Conservation (phyloP, 2,888 invertebrate genomes). For the Colostygia pectinataria region DNA sequence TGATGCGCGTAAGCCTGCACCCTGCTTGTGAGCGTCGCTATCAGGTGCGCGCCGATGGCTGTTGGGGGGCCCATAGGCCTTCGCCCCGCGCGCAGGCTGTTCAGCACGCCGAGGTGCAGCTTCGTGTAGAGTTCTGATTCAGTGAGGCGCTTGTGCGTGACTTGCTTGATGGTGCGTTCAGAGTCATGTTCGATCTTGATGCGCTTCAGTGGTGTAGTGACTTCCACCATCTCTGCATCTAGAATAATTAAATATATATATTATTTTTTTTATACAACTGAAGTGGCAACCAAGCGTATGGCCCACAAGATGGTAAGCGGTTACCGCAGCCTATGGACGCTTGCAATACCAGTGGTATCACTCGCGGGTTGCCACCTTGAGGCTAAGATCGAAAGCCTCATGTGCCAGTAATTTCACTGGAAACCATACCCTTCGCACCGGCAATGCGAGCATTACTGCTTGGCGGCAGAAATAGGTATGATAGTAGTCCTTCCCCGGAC, state of each 20-base stretch:
- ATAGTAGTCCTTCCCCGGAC: too few relatives aligned
- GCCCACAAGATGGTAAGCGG: too few relatives aligned
- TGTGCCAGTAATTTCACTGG: too few relatives aligned
- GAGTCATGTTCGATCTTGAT: constrained; percentile 68
- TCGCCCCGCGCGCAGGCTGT: constrained; percentile 83
- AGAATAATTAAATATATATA: constrained; percentile 19
- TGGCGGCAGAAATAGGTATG: too few relatives aligned
- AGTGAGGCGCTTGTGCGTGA: constrained; percentile 46
- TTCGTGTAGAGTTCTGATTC: constrained; percentile 83
- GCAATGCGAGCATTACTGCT: too few relatives aligned
- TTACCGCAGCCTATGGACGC: too few relatives aligned
- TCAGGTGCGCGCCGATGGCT: constrained; percentile 85
- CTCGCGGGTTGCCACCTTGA: too few relatives aligned
- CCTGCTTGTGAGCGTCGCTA: constrained; percentile 75
- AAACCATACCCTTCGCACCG: too few relatives aligned
- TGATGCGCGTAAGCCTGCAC: constrained; percentile 70
- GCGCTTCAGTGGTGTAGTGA: constrained; percentile 59
- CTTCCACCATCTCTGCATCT: constrained; percentile 69
- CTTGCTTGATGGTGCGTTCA: constrained; percentile 50
- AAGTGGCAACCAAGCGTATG: too few relatives aligned
- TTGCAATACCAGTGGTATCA: too few relatives aligned
- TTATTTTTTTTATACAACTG: too few relatives aligned
- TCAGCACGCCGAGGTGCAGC: constrained; percentile 86
- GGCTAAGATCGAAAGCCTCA: too few relatives aligned
- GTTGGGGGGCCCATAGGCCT: constrained; percentile 78